Evolutionary conservation across 2,888 invertebrate genomes (phyloP), one percentile per base, ranked within the genome.

Genomic region (Gerosis bhagava): DNA sequence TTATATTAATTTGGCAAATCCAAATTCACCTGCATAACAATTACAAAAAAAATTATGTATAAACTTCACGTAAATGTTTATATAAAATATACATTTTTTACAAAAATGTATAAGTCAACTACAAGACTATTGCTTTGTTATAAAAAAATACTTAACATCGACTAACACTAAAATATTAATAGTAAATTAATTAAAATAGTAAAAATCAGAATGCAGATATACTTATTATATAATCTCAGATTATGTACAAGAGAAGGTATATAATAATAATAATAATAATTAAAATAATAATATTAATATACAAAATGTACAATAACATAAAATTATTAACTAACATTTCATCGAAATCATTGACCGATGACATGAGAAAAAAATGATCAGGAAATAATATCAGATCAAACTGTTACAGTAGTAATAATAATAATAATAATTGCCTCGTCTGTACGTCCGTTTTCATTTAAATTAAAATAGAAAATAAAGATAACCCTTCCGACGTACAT

Each of bases 1-100:
- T 73, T 83, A 82, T 67, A 77, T 80, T 84, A 83, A 80, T 87
- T 87, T 87, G 87, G 87, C 86, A 86, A 84, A 80, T 74, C 76
- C 74, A 81, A 77, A 83, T 87, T 84, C 72, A 81, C 81, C 81
- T 74, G 55, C 67, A 63, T 76, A 79, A 80, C 74, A 77, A 74
- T 73, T 77, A 78, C 76, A 78, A 63, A 64, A 61, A 58, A 77
- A 66, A 63, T 73, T 62, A 77, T 72, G 65, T 75, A 75, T 77
- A 75, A 76, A 77, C 70, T 73, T 73, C 67, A 75, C 73, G 66
- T 79, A 78, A 75, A 81, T 74, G 79, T 78, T 80, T 77, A 79
- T 78, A 77, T 73, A 80, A 83, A 83, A 83, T 86, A 84, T 86
- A 87, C 83, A 83, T 79, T 81, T 84, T 83, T 78, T 86, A 84